Conservation (phyloP, 2,888 invertebrate genomes). For the Endomychus coccineus region DNA sequence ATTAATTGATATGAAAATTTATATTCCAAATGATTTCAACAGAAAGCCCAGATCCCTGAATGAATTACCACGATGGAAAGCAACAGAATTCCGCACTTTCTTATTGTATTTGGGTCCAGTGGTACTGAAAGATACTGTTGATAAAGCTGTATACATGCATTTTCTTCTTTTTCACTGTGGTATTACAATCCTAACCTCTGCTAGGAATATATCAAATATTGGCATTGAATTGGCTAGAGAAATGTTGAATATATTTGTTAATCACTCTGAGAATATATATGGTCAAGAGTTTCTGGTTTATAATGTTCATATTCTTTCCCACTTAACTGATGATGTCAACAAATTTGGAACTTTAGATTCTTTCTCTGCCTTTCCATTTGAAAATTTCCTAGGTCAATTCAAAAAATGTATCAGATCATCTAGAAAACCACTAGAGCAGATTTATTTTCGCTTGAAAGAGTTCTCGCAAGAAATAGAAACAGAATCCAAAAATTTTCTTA, state of each 20-base stretch:
- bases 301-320: slow-evolving; percentile 16
- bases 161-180: slow-evolving; percentile 3
- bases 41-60: slow-evolving; percentile 10
- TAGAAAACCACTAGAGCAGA: slow-evolving; percentile 13
- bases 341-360: slow-evolving; percentile 13
- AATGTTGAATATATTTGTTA: slow-evolving; percentile 1
- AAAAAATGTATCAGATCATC: slow-evolving; percentile 12
- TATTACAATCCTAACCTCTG: slow-evolving; percentile 2
- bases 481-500: no score
- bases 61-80: slow-evolving; percentile 5
- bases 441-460: slow-evolving; percentile 4
- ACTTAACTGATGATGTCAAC: slow-evolving; percentile 16
- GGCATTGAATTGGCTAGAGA: background rate
- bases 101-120: slow-evolving; percentile 9
- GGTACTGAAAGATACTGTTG: slow-evolving; percentile 11
- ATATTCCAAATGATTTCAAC: slow-evolving; percentile 14
- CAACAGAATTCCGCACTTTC: slow-evolving; percentile 10
- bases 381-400: slow-evolving; percentile 16
- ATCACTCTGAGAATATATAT: slow-evolving; percentile 11
- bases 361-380: slow-evolving; percentile 17
- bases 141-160: slow-evolving; percentile 1
- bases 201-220: slow-evolving; percentile 3
- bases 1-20: slow-evolving; percentile 10
- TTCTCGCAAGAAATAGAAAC: no score
- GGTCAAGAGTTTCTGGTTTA: slow-evolving; percentile 15